Base-by-base conservation (phyloP, 1,140 invertebrate genomes). In the Limonius californicus region DNA sequence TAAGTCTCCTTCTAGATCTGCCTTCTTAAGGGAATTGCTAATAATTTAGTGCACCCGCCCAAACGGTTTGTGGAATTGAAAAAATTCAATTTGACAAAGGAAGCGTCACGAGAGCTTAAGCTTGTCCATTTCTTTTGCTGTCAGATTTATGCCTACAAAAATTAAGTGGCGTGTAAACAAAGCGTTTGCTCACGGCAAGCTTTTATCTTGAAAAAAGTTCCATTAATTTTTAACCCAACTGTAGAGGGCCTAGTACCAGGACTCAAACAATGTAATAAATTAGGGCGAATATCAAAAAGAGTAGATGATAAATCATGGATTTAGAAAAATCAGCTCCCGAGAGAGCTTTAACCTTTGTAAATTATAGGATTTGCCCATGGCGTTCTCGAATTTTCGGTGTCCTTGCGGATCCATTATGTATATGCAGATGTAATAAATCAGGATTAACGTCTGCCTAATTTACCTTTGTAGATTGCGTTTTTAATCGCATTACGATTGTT, bases 361-460 rank as follows among this genome's bases (percentile, higher is more conserved):
- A 50, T 50, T 50, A 50, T 50, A 50, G 45, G 45, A 50, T 50
- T 50, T 50, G 45, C 16, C 20, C 45, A 50, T 50, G 7, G 45
- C 45, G 14, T 50, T 50, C 45, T 50, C 45, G 45, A 8, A 50
- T 50, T 50, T 50, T 50, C 45, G n/a, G 45, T 50, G 45, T 50
- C 45, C 45, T 50, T 50, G 45, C 12, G 45, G 45, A 50, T 50
- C 45, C 45, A 50, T 50, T 50, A 50, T 50, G 45, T 50, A 50
- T 50, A 50, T 50, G 45, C 45, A 50, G 45, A 50, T 50, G 45
- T 50, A 50, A 50, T 50, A 50, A 50, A 50, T 50, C 16, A 50
- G 16, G 45, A 50, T 50, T 50, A 50, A 21, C 35, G 35, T 21
- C 45, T 50, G 16, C 45, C 45, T 50, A 50, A 50, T 50, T 50